These are phyloP conservation scores for Pseudopipra pipra DNA, from an alignment of 2,113 vertebrate species.

Conservation along the genomic window DNA sequence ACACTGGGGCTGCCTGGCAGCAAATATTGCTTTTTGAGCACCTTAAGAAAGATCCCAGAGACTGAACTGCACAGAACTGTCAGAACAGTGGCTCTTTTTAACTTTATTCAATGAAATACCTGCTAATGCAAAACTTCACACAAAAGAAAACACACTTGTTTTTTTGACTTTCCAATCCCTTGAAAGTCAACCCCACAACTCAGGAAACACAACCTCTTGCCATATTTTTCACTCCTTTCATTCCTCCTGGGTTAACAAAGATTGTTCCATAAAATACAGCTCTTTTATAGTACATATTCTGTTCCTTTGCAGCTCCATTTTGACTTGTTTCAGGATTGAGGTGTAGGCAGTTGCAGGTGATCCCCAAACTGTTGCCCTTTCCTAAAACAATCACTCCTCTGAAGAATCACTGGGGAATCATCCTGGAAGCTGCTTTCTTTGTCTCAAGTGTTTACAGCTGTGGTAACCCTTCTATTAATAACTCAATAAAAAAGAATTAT, in stretches of 20 bases:
- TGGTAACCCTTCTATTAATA: neutral
- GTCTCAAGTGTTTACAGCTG: neutral
- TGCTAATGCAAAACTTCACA: neutral
- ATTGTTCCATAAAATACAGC: neutral
- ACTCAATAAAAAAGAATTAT: neutral
- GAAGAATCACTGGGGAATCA: neutral
- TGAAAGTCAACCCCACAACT: neutral
- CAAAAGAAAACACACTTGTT: neutral
- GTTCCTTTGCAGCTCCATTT: neutral
- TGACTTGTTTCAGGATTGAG: neutral
- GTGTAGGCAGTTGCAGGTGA: neutral
- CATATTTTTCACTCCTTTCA: neutral
- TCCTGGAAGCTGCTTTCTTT: neutral
- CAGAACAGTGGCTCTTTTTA: neutral
- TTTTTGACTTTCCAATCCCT: neutral
- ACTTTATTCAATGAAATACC: neutral
- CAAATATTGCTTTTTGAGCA: neutral
- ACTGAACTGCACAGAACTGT: neutral
- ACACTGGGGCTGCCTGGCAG: neutral
- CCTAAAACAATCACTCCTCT: neutral
- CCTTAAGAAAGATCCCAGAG: neutral
- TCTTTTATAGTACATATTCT: neutral
- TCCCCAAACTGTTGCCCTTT: neutral
- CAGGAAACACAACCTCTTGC: neutral
- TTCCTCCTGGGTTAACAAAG: neutral